Evolutionary conservation across 2,888 invertebrate genomes (phyloP).

Genomic region (Noctua pronuba): DNA sequence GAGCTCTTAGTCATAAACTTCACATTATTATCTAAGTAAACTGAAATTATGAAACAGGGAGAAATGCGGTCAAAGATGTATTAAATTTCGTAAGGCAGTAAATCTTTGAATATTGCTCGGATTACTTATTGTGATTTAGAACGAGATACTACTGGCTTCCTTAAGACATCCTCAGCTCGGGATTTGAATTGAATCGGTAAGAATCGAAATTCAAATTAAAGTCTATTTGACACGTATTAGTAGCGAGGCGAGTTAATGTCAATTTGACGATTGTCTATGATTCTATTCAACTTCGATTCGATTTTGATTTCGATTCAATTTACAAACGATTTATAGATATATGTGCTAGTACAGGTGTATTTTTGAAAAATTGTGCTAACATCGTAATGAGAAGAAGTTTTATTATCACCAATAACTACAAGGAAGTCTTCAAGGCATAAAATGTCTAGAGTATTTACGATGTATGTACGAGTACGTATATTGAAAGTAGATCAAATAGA

Average conservation of each 20-base stretch:
- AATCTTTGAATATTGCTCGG: slow-evolving; percentile 21
- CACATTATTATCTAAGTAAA: slow-evolving; percentile 40
- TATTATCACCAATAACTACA: background rate
- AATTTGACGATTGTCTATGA: slow-evolving; percentile 2
- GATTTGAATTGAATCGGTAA: background rate
- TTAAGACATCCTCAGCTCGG: background rate
- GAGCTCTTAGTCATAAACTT: slow-evolving; percentile 42
- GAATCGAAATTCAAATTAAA: slow-evolving; percentile 14
- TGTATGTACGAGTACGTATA: background rate
- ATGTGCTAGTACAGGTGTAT: background rate
- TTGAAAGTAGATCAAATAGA: slow-evolving; percentile 4
- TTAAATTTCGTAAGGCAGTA: slow-evolving; percentile 34
- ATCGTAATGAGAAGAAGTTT: slow-evolving; percentile 6
- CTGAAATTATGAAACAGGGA: slow-evolving; percentile 43
- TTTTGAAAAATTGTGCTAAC: background rate
- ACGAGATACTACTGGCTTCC: slow-evolving; percentile 1
- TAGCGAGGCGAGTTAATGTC: background rate
- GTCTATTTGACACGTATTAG: slow-evolving; percentile 5
- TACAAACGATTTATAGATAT: background rate
- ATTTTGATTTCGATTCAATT: background rate
- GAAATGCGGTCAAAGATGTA: slow-evolving; percentile 51
- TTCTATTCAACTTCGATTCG: background rate
- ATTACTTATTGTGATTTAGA: slow-evolving; percentile 22
- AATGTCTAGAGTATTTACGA: slow-evolving; percentile 24
- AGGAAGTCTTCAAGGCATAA: slow-evolving; percentile 3